Base-by-base conservation (phyloP, 2,888 invertebrate genomes). In the Lasioglossum leucozonium region DNA sequence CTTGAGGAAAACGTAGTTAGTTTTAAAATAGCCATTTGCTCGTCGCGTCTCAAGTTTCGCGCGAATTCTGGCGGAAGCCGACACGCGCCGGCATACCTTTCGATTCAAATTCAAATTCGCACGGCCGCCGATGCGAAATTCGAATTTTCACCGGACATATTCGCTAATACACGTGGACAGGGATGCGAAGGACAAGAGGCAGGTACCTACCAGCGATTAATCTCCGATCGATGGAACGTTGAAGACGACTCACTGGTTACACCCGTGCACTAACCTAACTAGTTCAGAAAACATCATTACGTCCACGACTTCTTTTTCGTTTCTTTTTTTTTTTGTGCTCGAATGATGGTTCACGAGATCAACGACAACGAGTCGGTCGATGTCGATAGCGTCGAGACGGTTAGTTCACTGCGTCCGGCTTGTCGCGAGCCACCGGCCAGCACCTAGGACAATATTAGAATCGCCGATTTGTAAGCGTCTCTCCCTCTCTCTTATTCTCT, bases 401-500 rank as follows among this genome's bases (percentile, higher is more conserved):
- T 90, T 90, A 88, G 91, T 91, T 90, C 92, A 93, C 94, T 94
- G 93, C 79, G 89, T 69, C 87, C 81, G 87, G 89, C 87, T 87
- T 88, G 87, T 89, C 89, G 84, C 86, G 86, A 90, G 89, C 91
- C 88, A 88, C 90, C 89, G 86, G 88, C 92, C 88, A 88, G 86
- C 89, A 90, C 92, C 92, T 93, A 93, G 92, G 94, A 94, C 94
- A 94, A 94, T 94, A 94, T 94, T 94, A 94, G 94, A 94, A 92
- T 91, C 92, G 86, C 75, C 84, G 83, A 87, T 89, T 88, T 85
- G 84, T 80, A 80, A 85, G 81, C 85, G 78, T 84, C 80, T 79
- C 83, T 86, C 85, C 77, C 82, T 82, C 76, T 77, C 77, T 82
- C 84, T 76, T 75, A 58, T 83, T 79, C 78, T 77, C 62, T 77